Conservation (phyloP, 2,797 vertebrate species). For the Neopelma chrysocephalum region DNA sequence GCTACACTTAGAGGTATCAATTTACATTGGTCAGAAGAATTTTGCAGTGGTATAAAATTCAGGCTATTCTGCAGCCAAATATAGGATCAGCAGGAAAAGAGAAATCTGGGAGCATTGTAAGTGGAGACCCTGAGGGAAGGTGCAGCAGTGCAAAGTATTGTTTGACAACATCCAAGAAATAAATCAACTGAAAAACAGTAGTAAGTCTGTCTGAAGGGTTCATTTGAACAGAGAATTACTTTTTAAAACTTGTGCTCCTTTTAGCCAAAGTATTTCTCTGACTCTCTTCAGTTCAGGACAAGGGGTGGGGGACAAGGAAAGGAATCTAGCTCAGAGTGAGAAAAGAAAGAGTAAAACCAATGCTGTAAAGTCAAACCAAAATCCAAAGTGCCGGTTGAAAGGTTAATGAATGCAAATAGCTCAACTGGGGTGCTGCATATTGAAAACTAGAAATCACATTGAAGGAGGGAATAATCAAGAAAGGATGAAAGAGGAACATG, state of each 20-base stretch:
- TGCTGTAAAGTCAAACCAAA: neutral
- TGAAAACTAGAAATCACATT: slow-evolving; percentile 23
- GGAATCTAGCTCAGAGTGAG: neutral
- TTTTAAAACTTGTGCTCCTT: neutral
- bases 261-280: neutral
- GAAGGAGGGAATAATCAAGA: slow-evolving; percentile 19
- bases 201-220: neutral
- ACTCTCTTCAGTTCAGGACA: neutral
- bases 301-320: neutral
- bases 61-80: neutral
- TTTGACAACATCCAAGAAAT: neutral
- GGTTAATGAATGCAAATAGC: slow-evolving; percentile 35
- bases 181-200: neutral
- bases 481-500: neutral
- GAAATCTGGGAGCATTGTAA: neutral
- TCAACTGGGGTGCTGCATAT: neutral
- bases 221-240: neutral
- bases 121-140: neutral
- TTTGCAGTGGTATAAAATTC: neutral
- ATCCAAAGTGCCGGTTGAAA: slow-evolving; percentile 3
- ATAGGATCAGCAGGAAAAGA: neutral
- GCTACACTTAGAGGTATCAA: neutral
- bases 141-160: neutral
- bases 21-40: neutral
- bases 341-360: neutral